phyloP scores from a whole-genome alignment of 2,797 vertebrate genomes.

The Fundulus diaphanus region DNA sequence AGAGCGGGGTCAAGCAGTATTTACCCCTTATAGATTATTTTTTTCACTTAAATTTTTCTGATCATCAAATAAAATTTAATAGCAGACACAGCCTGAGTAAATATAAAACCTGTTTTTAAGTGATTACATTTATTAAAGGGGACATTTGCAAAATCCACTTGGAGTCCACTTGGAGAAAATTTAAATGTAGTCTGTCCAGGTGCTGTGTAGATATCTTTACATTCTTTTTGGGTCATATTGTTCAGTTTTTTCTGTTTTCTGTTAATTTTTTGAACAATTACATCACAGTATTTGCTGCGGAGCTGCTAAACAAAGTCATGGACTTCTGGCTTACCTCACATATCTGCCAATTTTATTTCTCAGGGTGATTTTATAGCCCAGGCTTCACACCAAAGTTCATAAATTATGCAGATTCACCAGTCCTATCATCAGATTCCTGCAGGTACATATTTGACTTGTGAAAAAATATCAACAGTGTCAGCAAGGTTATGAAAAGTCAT shows the following conservation, averaged over 20 bases:
- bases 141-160: too few relatives aligned
- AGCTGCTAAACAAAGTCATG: background rate
- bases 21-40: background rate
- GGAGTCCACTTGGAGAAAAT: too few relatives aligned
- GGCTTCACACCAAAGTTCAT: background rate
- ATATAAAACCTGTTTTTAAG: background rate
- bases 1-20: background rate
- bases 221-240: too few relatives aligned
- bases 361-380: background rate
- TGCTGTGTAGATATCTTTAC: too few relatives aligned
- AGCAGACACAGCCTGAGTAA: background rate
- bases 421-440: constrained; percentile 20
- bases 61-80: background rate
- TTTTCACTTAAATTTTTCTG: background rate
- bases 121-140: background rate
- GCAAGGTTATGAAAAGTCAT: constrained; percentile 28
- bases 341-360: too few relatives aligned
- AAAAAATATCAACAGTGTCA: constrained; percentile 9
- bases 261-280: too few relatives aligned
- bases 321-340: too few relatives aligned
- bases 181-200: too few relatives aligned
- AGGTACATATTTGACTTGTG: constrained; percentile 19
- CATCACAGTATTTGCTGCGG: too few relatives aligned
- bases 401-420: constrained; percentile 30
- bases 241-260: too few relatives aligned